phyloP scores from a whole-genome alignment of 2,797 vertebrate species.

The Danio aesculapii region DNA sequence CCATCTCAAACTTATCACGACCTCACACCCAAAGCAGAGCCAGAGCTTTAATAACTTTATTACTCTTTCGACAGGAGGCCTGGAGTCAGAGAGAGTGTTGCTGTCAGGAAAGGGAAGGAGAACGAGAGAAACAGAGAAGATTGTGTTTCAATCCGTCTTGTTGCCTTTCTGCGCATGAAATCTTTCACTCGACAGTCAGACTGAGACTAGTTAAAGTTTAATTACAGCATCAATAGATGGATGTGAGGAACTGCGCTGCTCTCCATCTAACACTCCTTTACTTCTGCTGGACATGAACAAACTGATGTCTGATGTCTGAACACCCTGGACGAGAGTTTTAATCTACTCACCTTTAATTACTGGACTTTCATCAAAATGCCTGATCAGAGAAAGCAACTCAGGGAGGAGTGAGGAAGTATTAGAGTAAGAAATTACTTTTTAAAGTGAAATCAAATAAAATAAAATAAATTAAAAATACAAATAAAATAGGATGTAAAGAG shows the following conservation, averaged over 20 bases:
- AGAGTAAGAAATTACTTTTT: no score
- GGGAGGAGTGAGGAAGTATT: no score
- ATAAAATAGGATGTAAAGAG: no score
- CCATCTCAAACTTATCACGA: neutral
- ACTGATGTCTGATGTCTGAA: neutral
- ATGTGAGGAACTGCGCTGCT: neutral
- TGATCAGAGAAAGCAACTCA: no score
- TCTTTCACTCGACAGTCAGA: slow-evolving; percentile 42
- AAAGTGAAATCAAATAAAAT: no score
- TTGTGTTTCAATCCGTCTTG: slow-evolving; percentile 6
- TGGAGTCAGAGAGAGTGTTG: neutral
- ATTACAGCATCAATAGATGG: slow-evolving; percentile 41
- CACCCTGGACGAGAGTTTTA: no score
- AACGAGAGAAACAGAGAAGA: neutral
- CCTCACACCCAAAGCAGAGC: neutral
- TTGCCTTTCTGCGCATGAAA: neutral
- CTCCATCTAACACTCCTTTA: neutral
- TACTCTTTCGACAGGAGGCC: neutral
- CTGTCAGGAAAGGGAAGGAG: neutral
- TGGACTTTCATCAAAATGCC: neutral
- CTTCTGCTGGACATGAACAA: neutral
- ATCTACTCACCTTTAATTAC: neutral
- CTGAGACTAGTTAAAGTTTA: slow-evolving; percentile 35
- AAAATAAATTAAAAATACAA: no score
- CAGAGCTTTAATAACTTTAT: neutral